Conservation (phyloP, 2,113 vertebrate species). For the Eptesicus fuscus region DNA sequence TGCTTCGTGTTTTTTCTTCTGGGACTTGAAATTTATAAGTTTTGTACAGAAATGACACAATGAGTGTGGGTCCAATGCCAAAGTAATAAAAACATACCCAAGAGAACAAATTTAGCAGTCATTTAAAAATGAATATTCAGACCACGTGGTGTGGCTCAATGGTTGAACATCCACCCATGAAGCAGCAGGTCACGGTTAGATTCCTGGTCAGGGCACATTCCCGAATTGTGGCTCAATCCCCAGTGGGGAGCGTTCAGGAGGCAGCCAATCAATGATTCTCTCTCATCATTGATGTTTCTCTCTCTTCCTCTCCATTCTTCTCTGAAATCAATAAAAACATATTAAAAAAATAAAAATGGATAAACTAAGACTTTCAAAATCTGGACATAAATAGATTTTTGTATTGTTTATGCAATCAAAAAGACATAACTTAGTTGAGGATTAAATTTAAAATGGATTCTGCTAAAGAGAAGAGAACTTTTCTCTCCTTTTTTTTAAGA, state of each 20-base stretch:
- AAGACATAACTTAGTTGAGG: neutral
- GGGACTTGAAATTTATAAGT: neutral
- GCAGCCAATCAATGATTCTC: no score
- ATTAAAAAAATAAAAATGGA: neutral
- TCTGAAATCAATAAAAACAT: no score
- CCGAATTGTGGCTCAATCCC: no score
- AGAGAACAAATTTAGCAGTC: neutral
- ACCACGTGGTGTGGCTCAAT: no score
- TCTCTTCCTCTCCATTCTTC: no score
- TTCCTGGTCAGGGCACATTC: no score
- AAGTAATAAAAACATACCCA: neutral
- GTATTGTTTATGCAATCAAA: neutral
- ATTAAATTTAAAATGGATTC: neutral
- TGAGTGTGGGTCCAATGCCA: neutral
- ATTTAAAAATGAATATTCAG: neutral
- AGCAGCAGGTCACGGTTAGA: no score
- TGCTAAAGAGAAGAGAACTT: neutral
- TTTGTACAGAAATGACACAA: neutral
- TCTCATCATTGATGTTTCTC: no score
- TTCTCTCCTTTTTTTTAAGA: neutral
- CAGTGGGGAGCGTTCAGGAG: no score
- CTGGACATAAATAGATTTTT: neutral
- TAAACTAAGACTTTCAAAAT: conserved; percentile 14
- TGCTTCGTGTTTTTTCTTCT: neutral
- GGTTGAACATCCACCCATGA: no score